A percentile compares a stretch with the other conserved stretches of the same genome.
These are phyloP conservation scores for Avahi laniger DNA, from an alignment of 2,797 vertebrate genomes.

Conservation along the genomic window DNA sequence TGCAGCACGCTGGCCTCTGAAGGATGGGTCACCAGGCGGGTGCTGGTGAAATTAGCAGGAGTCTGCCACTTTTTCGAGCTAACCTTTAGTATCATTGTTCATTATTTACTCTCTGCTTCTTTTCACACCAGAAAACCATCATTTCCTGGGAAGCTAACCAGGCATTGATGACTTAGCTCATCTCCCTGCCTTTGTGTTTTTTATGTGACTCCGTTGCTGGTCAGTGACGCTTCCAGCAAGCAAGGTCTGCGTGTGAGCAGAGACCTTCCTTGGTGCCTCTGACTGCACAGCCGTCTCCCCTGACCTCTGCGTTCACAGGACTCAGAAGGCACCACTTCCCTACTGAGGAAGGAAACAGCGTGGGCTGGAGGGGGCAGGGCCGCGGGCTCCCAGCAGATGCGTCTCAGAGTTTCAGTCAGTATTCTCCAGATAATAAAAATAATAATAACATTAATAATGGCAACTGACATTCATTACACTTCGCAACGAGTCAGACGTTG, in stretches of 20 bases:
- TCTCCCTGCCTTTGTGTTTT: neutral
- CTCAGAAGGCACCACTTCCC: neutral
- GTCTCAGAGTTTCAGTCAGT: neutral
- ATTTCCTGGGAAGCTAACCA: neutral
- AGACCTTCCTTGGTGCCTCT: no score
- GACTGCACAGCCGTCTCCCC: fast-evolving
- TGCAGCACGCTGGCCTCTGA: fast-evolving
- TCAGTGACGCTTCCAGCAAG: neutral
- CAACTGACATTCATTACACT: neutral
- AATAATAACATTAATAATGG: neutral
- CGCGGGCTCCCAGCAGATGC: fast-evolving
- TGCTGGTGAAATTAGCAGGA: fast-evolving
- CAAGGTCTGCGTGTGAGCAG: fast-evolving
- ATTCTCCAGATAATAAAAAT: neutral
- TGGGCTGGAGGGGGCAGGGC: neutral
- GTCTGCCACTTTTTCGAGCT: neutral
- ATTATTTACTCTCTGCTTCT: neutral
- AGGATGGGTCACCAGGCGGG: fast-evolving
- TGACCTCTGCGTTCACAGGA: neutral
- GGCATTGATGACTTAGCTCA: neutral
- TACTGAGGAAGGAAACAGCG: neutral
- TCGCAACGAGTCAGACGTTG: neutral
- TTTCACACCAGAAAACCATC: neutral
- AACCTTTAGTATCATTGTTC: neutral
- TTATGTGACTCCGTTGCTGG: neutral